Conservation (phyloP, 2,113 vertebrate genomes). For the Vimba vimba region DNA sequence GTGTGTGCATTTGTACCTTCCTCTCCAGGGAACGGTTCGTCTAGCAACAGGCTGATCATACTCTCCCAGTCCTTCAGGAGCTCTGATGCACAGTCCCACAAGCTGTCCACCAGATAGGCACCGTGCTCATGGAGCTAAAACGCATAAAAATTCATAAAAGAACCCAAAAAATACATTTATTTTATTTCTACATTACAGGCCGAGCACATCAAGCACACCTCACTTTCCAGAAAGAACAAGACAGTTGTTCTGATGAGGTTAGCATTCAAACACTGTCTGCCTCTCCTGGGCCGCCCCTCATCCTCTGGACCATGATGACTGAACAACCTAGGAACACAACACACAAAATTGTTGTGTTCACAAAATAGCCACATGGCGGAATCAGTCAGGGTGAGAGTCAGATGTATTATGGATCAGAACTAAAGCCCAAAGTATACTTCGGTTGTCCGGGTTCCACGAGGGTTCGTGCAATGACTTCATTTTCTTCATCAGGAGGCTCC, state of each 20-base stretch:
- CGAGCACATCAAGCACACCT: conserved; percentile 74
- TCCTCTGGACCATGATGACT: conserved; percentile 95
- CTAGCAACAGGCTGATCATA: conserved; percentile 96
- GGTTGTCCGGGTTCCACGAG: too few relatives aligned
- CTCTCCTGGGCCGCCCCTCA: conserved; percentile 92
- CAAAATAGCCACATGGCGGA: not conserved
- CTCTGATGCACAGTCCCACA: conserved; percentile 98
- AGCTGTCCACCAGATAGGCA: conserved; percentile 97
- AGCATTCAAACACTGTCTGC: conserved; percentile 93
- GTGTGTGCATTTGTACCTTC: conserved; percentile 81
- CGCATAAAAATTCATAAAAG: conserved; percentile 34
- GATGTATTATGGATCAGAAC: not conserved
- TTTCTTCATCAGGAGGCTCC: too few relatives aligned
- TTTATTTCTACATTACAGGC: not conserved
- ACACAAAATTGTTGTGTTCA: not conserved
- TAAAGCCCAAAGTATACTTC: too few relatives aligned
- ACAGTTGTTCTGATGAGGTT: conserved; percentile 98
- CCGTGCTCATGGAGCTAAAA: conserved; percentile 97
- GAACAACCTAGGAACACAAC: conserved; percentile 82
- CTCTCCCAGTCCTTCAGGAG: conserved; percentile 99
- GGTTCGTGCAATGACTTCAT: too few relatives aligned
- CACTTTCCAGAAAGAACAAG: conserved; percentile 99
- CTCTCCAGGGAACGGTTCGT: conserved; percentile 94
- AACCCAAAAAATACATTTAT: too few relatives aligned
- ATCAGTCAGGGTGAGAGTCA: not conserved